Conservation (phyloP, 2,113 vertebrate species). For the Aldabrachelys gigantea region DNA sequence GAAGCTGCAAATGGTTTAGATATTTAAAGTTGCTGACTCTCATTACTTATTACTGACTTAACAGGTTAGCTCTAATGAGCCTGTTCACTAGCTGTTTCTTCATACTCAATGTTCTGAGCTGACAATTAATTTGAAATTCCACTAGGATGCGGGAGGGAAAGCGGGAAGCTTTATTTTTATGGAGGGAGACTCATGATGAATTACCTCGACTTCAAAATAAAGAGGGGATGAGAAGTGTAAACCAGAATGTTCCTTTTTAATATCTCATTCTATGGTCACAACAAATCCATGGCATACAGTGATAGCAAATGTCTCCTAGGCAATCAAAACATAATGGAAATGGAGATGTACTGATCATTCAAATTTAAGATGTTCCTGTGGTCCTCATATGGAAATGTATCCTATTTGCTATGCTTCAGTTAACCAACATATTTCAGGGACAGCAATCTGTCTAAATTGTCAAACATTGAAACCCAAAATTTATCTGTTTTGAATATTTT, state of each 20-base stretch:
- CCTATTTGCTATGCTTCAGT: not conserved
- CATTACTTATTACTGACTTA: not conserved
- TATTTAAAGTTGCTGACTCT: not conserved
- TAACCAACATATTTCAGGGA: not conserved
- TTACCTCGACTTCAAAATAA: not conserved
- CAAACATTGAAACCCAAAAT: not conserved
- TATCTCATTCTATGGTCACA: not conserved
- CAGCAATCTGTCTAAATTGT: not conserved
- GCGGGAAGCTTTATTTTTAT: fast-evolving
- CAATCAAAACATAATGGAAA: not conserved
- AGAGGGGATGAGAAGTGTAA: not conserved
- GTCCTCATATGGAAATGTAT: not conserved
- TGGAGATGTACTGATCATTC: not conserved
- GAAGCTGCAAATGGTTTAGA: not conserved
- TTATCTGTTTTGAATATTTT: not conserved
- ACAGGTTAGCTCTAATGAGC: not conserved
- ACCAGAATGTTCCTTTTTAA: not conserved
- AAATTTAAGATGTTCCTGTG: not conserved
- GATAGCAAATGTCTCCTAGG: not conserved
- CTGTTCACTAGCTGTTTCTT: not conserved
- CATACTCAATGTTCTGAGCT: fast-evolving
- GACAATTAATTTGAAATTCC: not conserved
- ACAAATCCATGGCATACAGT: not conserved
- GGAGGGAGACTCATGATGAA: not conserved
- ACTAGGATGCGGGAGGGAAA: not conserved